Evolutionary conservation across 2,888 invertebrate species (phyloP).

Genomic region (Chaetogeoica ovagalla): DNA sequence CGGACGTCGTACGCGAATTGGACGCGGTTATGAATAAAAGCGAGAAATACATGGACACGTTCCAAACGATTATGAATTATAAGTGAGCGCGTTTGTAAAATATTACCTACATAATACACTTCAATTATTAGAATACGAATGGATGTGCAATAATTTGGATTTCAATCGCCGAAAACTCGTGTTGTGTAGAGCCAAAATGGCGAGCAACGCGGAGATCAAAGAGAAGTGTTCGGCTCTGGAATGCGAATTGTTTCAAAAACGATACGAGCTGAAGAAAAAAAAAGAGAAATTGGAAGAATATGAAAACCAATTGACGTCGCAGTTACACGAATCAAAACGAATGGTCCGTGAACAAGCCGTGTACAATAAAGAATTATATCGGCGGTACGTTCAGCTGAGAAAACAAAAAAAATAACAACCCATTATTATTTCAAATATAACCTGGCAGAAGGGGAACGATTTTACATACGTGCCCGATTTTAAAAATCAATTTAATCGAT

Average conservation of each 20-base stretch:
- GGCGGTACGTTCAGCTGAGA: background rate
- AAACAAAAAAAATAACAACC: background rate
- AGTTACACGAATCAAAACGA: slow-evolving; percentile 22
- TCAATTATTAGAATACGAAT: too few relatives aligned
- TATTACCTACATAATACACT: too few relatives aligned
- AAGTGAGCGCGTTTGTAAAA: background rate
- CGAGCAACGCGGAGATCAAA: background rate
- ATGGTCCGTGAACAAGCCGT: background rate
- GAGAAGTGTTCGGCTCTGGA: background rate
- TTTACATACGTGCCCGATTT: too few relatives aligned
- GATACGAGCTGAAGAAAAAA: background rate
- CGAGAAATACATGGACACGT: slow-evolving; percentile 2
- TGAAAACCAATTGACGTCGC: background rate
- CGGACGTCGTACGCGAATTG: background rate
- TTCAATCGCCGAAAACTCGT: too few relatives aligned
- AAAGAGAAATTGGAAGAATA: background rate
- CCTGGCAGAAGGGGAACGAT: too few relatives aligned
- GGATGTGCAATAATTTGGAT: too few relatives aligned
- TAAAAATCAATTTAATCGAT: too few relatives aligned
- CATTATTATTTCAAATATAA: too few relatives aligned
- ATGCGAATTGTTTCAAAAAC: slow-evolving; percentile 35
- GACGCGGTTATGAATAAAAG: background rate
- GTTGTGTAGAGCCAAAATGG: slow-evolving; percentile 20
- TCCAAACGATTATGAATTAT: background rate
- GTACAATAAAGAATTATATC: slow-evolving; percentile 11